Conservation (phyloP, 1,140 invertebrate genomes). For the Platyura marginata region DNA sequence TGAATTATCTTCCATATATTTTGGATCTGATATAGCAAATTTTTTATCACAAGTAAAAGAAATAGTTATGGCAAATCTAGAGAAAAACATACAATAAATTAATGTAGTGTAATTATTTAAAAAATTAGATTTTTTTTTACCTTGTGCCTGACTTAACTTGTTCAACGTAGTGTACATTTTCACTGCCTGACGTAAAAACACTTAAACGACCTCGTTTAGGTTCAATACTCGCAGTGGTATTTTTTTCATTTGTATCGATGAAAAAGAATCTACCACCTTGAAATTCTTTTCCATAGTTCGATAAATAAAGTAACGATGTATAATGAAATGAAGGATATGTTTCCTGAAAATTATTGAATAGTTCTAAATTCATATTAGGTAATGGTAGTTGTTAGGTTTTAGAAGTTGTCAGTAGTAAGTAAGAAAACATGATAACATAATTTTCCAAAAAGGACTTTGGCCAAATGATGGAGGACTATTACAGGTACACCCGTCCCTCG, state of each 20-base stretch:
- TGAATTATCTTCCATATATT: neutral
- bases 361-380: too few species aligned
- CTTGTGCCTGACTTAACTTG: constrained; percentile 45
- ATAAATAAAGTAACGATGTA: constrained; percentile 64
- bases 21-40: constrained; percentile 27
- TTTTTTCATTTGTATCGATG: constrained; percentile 34
- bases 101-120: constrained; percentile 1
- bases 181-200: constrained; percentile 71
- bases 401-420: too few species aligned
- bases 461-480: neutral
- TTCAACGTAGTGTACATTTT: constrained; percentile 73
- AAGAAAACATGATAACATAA: too few species aligned
- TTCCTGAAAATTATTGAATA: too few species aligned
- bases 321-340: constrained; percentile 74
- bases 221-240: constrained; percentile 43
- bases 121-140: neutral
- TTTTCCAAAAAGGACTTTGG: too few species aligned
- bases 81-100: neutral
- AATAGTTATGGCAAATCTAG: constrained; percentile 58
- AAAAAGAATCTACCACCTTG: constrained; percentile 68
- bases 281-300: constrained; percentile 55
- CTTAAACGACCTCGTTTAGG: constrained; percentile 59
- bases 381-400: too few species aligned
- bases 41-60: constrained; percentile 67
- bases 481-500: too few species aligned